Evolutionary conservation across 2,113 vertebrate genomes (phyloP).

Genomic region (Halcyon senegalensis): DNA sequence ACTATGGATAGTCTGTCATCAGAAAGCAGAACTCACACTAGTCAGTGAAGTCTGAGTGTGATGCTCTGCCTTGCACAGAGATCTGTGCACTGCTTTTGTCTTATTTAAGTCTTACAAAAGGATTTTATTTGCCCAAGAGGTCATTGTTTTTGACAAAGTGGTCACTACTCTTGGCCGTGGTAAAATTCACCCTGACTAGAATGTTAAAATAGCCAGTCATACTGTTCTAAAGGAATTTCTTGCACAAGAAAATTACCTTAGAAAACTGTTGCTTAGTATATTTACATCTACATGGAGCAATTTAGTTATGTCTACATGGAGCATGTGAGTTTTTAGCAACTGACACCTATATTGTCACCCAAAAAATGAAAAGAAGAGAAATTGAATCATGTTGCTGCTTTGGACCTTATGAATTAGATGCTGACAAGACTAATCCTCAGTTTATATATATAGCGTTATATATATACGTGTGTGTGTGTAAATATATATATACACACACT

Average conservation of each 20-base stretch:
- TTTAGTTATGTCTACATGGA: neutral
- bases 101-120: neutral
- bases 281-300: neutral
- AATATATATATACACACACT: neutral
- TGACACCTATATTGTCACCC: neutral
- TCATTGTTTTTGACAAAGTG: neutral
- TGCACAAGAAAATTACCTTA: neutral
- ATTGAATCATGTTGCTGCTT: neutral
- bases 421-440: neutral
- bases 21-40: neutral
- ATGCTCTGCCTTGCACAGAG: neutral
- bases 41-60: neutral
- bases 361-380: neutral
- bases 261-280: neutral
- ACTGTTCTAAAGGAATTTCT: neutral
- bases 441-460: neutral
- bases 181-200: neutral
- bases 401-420: neutral
- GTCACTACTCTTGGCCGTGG: neutral
- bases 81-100: neutral
- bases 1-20: neutral
- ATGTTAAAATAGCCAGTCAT: neutral
- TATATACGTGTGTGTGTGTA: neutral
- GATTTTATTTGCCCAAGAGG: neutral
- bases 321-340: neutral